Evolutionary conservation across 2,888 invertebrate species (phyloP).

Genomic region (Agrochola lychnidis): DNA sequence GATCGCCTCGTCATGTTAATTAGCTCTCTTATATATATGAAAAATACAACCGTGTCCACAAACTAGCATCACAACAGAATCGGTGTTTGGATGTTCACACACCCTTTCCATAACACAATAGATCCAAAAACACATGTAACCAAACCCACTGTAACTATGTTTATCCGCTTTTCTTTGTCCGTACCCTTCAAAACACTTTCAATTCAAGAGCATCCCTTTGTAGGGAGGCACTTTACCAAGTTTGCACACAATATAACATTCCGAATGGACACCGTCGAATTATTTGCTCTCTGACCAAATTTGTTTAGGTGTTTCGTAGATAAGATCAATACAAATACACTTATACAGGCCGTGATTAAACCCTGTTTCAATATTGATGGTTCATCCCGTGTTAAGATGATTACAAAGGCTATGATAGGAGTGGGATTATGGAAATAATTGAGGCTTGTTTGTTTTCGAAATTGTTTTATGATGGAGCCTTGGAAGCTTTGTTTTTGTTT

Average conservation of each 20-base stretch:
- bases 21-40: neutral
- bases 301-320: constrained; percentile 68
- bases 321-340: constrained; percentile 64
- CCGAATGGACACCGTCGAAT: constrained; percentile 59
- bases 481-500: constrained; percentile 1
- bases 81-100: constrained; percentile 20
- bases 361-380: constrained; percentile 58
- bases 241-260: constrained; percentile 60
- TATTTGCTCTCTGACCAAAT: constrained; percentile 67
- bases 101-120: constrained; percentile 50
- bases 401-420: constrained; percentile 48
- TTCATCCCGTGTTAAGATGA: constrained; percentile 52
- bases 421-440: constrained; percentile 61
- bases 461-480: constrained; percentile 41
- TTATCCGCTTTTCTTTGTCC: constrained; percentile 61
- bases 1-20: neutral
- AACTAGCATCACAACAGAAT: constrained; percentile 7
- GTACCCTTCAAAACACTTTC: constrained; percentile 69
- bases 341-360: constrained; percentile 59
- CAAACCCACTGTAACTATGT: constrained; percentile 35
- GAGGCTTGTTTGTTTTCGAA: constrained; percentile 51
- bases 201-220: constrained; percentile 66
- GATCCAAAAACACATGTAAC: constrained; percentile 49
- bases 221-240: constrained; percentile 65
- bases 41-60: neutral